Base-by-base conservation (phyloP, 2,797 vertebrate genomes). In the Monodelphis domestica region DNA sequence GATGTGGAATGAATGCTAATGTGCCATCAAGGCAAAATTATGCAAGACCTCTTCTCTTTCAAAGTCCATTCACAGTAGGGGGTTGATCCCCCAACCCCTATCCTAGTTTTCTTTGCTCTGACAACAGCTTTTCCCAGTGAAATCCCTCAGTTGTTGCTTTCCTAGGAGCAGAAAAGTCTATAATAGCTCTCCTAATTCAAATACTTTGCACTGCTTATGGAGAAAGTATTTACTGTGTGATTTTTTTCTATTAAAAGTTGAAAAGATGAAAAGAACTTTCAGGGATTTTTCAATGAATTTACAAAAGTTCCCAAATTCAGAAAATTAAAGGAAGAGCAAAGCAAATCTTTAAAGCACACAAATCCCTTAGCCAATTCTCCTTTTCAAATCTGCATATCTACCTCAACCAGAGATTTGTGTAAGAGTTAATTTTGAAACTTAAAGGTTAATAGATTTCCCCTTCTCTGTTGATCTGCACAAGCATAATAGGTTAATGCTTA, bases 21-120 rank as follows among this genome's bases (percentile, higher is more conserved):
- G 97, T 97, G 94, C 97, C 94, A 95, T 92, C 90, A 94, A 94
- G 93, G 52, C 91, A 94, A 97, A 97, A 97, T 97, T 97, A 97
- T 97, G 92, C 95, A 93, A 96, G 94, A 93, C 54, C 51, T 96
- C 56, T 96, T 94, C 94, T 96, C 94, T 97, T 97, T 95, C 96
- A 90, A 93, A 96, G 97, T 96, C 91, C 95, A 70, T 91, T 97
- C 96, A 90, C 95, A 96, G 94, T 95, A 91, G 96, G 95, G 59
- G 89, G 91, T 84, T 96, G 92, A 63, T 93, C n/a, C 17, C 3
- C 38, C 5, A 28, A 11, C 11, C 21, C 94, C 87, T 92, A 91
- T 63, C n/a, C 53, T 52, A 94, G 50, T 89, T 96, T 97, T 95
- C 91, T 94, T 53, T 95, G 93, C 91, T 54, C 87, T 93, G 87